Base-by-base conservation (phyloP, 1,140 invertebrate species). In the Belonocnema kinseyi region DNA sequence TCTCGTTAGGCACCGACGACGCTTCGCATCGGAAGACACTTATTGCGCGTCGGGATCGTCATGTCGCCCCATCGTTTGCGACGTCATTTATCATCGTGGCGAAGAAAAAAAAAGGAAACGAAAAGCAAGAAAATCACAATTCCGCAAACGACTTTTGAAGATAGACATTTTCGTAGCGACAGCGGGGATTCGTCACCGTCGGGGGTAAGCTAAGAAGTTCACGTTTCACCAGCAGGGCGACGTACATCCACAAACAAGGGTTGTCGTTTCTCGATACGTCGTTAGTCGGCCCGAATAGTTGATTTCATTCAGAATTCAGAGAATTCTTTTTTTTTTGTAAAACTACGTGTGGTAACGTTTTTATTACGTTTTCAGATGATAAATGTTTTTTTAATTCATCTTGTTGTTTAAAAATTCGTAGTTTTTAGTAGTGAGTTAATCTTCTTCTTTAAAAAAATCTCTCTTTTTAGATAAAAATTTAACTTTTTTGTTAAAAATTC, bases 121-220 rank as follows among this genome's bases (percentile, higher is more conserved):
- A 54, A 76, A 46, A 71, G 58, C 21, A 73, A 66, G 61, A 66
- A 66, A 66, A 66, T 66, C 61, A 66, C 61, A 66, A 66, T 66
- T 66, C 61, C 61, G 61, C 26, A 66, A 66, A 66, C 61, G 61
- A 66, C 61, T 66, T 66, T 66, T 66, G 26, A 66, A 66, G 61
- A 66, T 66, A 66, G 61, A 66, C 33, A 66, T 66, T 66, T 66
- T 66, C 26, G 26, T 66, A 40, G 13, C 26, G 21, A 33, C 26
- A 66, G 26, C 54, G 58, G 26, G 33, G n/a, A 66, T 66, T 16
- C 21, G 40, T 66, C 61, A 13, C 61, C 26, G 61, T 66, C 61
- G 61, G 61, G 26, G 61, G 26, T 66, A 66, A 66, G 61, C 33
- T 66, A 33, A 66, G 40, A 66, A 66, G 61, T 66, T 33, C 61